Percentiles rank a stretch among this genome's conserved stretches.
phyloP scores from a whole-genome alignment of 2,113 vertebrate species.

The Mobula hypostoma region DNA sequence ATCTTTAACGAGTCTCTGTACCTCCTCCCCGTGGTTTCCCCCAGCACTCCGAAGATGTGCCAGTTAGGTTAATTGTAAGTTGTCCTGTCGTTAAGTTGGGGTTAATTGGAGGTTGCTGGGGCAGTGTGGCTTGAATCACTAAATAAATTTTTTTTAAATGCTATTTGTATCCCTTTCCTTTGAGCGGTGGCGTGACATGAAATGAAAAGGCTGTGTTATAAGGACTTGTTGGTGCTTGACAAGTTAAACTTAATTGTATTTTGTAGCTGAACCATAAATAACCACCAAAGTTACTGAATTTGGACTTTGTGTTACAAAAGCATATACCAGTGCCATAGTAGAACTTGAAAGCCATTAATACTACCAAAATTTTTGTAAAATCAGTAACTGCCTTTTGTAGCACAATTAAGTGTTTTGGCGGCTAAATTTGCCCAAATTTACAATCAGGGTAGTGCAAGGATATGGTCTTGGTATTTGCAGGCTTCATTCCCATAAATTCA shows the following conservation, averaged over 20 bases:
- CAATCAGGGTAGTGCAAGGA: not conserved
- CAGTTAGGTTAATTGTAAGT: no score
- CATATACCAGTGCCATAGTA: not conserved
- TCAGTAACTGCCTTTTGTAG: not conserved
- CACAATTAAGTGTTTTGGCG: not conserved
- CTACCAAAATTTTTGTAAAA: not conserved
- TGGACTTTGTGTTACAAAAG: not conserved
- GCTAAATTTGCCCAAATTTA: slow-evolving; percentile 21
- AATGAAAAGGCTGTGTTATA: not conserved
- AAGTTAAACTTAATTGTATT: slow-evolving; percentile 5
- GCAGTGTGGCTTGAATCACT: no score
- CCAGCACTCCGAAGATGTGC: no score
- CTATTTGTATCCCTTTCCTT: not conserved
- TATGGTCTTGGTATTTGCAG: not conserved
- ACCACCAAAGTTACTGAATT: not conserved
- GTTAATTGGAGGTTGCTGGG: no score
- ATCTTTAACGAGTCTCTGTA: no score
- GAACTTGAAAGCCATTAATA: not conserved
- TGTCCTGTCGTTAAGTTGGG: no score
- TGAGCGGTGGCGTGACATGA: not conserved
- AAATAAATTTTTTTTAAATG: not conserved
- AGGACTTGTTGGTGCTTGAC: not conserved
- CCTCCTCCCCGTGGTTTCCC: no score
- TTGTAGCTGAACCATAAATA: not conserved
- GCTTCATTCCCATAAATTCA: slow-evolving; percentile 8